Conservation (phyloP, 2,888 invertebrate species). For the Lagria hirta region DNA sequence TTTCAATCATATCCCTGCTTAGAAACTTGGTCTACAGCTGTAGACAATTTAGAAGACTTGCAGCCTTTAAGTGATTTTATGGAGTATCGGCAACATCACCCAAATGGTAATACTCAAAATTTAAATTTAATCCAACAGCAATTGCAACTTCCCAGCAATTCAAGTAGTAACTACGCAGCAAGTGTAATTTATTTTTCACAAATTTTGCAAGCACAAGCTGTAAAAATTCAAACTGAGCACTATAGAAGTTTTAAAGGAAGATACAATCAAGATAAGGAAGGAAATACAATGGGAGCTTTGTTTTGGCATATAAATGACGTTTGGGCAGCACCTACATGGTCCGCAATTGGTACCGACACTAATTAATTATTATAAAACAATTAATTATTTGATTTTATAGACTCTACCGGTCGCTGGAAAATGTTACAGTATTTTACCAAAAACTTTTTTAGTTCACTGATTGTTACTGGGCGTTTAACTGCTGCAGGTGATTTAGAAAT, state of each 20-base stretch:
- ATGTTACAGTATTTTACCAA: conserved; percentile 82
- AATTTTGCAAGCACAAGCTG: conserved; percentile 85
- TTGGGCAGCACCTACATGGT: conserved; percentile 97
- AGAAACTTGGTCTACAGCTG: conserved; percentile 65
- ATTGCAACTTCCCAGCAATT: conserved; percentile 56
- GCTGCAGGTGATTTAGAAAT: conserved; percentile 58
- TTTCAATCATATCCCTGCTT: conserved; percentile 85
- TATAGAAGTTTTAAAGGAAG: conserved; percentile 58
- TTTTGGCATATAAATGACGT: conserved; percentile 99
- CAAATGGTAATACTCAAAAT: conserved; percentile 70
- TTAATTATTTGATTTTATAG: conserved; percentile 33
- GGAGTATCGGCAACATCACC: conserved; percentile 84
- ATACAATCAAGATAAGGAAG: conserved; percentile 57
- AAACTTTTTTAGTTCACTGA: conserved; percentile 79
- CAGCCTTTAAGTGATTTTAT: conserved; percentile 62
- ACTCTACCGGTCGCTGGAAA: conserved; percentile 49
- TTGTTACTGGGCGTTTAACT: conserved; percentile 62
- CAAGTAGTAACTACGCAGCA: conserved; percentile 51
- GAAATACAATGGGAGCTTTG: conserved; percentile 91
- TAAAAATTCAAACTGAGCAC: conserved; percentile 81
- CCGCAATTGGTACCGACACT: conserved; percentile 72
- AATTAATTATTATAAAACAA: conserved; percentile 6
- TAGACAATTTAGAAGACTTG: conserved; percentile 57
- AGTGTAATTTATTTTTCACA: conserved; percentile 83
- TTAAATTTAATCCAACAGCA: conserved; percentile 63